Percentiles rank a stretch among this genome's conserved stretches.
These are phyloP conservation scores for Caenorhabditis sulstoni DNA, from an alignment of 2,888 invertebrate genomes.

Conservation along the genomic window DNA sequence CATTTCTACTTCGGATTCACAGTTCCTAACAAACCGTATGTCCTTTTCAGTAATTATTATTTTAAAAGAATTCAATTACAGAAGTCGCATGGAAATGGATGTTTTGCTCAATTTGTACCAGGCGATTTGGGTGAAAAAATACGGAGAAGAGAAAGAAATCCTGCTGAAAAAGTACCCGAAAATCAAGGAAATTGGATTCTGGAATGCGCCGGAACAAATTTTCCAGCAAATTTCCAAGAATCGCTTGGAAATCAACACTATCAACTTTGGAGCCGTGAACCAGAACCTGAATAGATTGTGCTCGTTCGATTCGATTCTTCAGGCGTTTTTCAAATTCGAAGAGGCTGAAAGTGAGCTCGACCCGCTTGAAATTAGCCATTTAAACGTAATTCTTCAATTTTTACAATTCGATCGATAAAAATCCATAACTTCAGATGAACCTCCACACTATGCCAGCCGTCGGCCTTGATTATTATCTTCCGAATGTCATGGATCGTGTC, in stretches of 20 bases:
- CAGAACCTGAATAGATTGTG: slow-evolving; percentile 55
- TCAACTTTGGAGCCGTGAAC: slow-evolving; percentile 52
- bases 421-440: slow-evolving; percentile 48
- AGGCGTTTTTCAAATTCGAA: slow-evolving; percentile 62
- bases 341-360: slow-evolving; percentile 32
- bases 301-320: slow-evolving; percentile 64
- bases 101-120: slow-evolving; percentile 58
- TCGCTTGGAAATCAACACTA: slow-evolving; percentile 20
- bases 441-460: slow-evolving; percentile 64
- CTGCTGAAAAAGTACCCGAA: slow-evolving; percentile 32
- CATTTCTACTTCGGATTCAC: slow-evolving; percentile 57
- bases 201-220: slow-evolving; percentile 64
- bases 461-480: slow-evolving; percentile 62
- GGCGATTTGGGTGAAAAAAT: slow-evolving; percentile 57
- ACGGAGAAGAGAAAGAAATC: slow-evolving; percentile 5
- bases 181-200: slow-evolving; percentile 53
- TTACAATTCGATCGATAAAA: slow-evolving; percentile 3
- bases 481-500: slow-evolving; percentile 58
- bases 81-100: slow-evolving; percentile 59
- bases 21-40: slow-evolving; percentile 48
- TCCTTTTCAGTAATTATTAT: not conserved
- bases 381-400: slow-evolving; percentile 35
- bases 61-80: slow-evolving; percentile 15
- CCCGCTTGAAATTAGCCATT: slow-evolving; percentile 29
- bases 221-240: slow-evolving; percentile 51